Base-by-base conservation (phyloP, 2,888 invertebrate genomes). In the Troglohyphantes excavatus region DNA sequence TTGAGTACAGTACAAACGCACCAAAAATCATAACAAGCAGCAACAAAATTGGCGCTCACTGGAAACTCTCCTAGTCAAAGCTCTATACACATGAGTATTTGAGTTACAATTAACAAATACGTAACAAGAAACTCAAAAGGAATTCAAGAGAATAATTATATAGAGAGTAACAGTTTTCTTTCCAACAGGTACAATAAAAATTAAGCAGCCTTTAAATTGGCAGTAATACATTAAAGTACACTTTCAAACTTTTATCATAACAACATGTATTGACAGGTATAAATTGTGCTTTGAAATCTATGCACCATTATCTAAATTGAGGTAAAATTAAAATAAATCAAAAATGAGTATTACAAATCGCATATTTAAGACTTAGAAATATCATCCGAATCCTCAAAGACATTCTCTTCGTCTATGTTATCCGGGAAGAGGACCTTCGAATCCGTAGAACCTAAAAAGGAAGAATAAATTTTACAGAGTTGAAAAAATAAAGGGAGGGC, bases 241-340 rank as follows among this genome's bases (percentile, higher is more conserved):
- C 33, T 26, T 43, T 43, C 23, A 46, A 43, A 72, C n/a, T 72
- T 72, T 21, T 70, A 2, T 33, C 21, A 26, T 27, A 23, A 72
- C 21, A 63, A 78, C 63, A 39, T 33, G 19, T 78, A 53, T 59
- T 17, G 17, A 6, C 43, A 23, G 33, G 33, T 33, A 33, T 27
- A 68, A 72, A n/a, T 72, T 72, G 72, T 72, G 72, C 72, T 27
- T 26, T 27, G 11, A 70, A 70, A 33, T 23, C 70, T 43, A 39
- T 13, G 70, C 70, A 70, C 70, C 70, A 46, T 46, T 46, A 72
- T 46, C 26, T 72, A 26, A 72, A 72, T 26, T 53, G 9, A 46
- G n/a, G 21, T 29, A n/a, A 68, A 19, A 19, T 33, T n/a, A 68
- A 68, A 33, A n/a, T 68, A 68, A 68, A 68, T 29, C 19, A 68